Conservation (phyloP, 2,888 invertebrate genomes). For the Drosophila maculinotata region DNA sequence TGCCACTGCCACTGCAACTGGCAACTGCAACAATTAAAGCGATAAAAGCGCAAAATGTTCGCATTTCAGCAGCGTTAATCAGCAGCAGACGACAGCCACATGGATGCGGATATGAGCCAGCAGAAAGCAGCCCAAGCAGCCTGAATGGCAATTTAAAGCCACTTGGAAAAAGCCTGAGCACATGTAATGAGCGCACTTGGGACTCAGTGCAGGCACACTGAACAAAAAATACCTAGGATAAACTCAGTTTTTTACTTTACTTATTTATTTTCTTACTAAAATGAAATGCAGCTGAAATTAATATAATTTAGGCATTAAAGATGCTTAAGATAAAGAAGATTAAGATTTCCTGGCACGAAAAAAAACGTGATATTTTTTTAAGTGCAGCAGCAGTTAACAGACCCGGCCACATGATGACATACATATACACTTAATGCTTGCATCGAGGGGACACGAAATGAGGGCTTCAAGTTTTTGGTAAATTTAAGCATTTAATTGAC, state of each 20-base stretch:
- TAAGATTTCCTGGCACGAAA: too few species aligned
- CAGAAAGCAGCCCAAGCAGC: constrained; percentile 1
- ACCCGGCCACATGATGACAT: constrained; percentile 56
- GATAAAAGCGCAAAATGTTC: constrained; percentile 72
- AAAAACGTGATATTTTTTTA: too few species aligned
- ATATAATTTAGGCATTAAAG: too few species aligned
- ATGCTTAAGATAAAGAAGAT: too few species aligned
- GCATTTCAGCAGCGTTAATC: constrained; percentile 71
- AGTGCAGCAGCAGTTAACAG: constrained; percentile 10
- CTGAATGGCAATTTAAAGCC: constrained; percentile 46
- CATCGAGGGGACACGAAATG: constrained; percentile 2
- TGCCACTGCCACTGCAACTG: constrained; percentile 19
- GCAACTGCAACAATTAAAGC: constrained; percentile 73
- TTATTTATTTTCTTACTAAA: too few species aligned
- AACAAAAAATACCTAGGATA: background rate
- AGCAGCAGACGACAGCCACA: constrained; percentile 56
- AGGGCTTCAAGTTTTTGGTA: background rate
- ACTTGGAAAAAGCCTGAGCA: constrained; percentile 61
- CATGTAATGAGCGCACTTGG: constrained; percentile 65
- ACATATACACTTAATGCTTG: constrained; percentile 53
- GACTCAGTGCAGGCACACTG: constrained; percentile 26
- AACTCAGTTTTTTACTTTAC: too few species aligned
- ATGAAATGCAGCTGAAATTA: too few species aligned
- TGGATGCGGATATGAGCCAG: constrained; percentile 36
- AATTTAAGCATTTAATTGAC: constrained; percentile 52